Conservation (phyloP, 2,888 invertebrate species). For the Phaonia tiefii region DNA sequence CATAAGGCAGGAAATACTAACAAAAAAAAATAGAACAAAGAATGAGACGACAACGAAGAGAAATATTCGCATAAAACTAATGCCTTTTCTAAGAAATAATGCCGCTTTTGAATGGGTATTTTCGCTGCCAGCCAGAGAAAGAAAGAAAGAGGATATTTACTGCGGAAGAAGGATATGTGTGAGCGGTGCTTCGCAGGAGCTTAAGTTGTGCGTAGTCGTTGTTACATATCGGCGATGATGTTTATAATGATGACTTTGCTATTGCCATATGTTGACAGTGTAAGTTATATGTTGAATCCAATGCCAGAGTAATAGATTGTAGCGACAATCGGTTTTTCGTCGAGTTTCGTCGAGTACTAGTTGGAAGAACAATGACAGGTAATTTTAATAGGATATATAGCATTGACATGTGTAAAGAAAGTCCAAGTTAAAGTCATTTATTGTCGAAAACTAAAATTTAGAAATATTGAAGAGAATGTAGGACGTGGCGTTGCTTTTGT, state of each 20-base stretch:
- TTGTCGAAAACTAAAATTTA: no score
- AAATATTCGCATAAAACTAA: conserved; percentile 50
- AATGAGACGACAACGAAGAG: conserved; percentile 18
- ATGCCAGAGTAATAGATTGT: conserved; percentile 62
- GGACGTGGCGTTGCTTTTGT: no score
- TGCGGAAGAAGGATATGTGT: conserved; percentile 29
- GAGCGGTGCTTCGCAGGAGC: conserved; percentile 25
- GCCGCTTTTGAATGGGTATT: conserved; percentile 54
- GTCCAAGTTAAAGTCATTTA: no score
- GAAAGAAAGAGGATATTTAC: background rate
- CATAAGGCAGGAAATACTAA: conserved; percentile 9
- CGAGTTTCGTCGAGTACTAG: no score
- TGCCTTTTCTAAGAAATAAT: conserved; percentile 46
- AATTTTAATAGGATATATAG: conserved; percentile 75
- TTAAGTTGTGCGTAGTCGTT: background rate
- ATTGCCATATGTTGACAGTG: conserved; percentile 66
- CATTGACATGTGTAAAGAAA: no score
- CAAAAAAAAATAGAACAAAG: background rate
- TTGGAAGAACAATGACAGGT: conserved; percentile 73
- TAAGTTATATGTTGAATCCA: conserved; percentile 70
- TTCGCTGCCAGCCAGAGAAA: background rate
- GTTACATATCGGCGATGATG: conserved; percentile 52
- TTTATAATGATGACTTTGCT: conserved; percentile 66
- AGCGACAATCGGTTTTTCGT: conserved; percentile 40
- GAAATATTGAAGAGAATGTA: no score